These are phyloP conservation scores for Sceloporus undulatus DNA, from an alignment of 2,113 vertebrate species.

Conservation along the genomic window DNA sequence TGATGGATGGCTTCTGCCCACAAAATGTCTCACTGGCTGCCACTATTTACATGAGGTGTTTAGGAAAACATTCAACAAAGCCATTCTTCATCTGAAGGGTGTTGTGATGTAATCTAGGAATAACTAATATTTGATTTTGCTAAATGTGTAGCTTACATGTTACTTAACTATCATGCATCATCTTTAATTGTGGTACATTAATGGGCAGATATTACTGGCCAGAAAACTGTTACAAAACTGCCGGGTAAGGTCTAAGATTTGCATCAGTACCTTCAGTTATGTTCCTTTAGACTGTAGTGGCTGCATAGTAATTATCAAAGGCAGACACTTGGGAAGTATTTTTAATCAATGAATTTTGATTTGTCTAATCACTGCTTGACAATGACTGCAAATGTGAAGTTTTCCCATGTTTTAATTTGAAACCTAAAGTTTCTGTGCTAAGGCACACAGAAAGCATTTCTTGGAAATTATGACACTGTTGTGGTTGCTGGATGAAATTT, in stretches of 20 bases:
- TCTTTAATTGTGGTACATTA: neutral
- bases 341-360: constrained; percentile 78
- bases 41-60: neutral
- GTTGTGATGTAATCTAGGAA: neutral
- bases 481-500: constrained; percentile 54
- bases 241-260: neutral
- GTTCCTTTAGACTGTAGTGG: constrained; percentile 33
- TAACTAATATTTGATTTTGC: constrained; percentile 46
- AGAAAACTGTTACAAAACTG: neutral
- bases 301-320: constrained; percentile 67
- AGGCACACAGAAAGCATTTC: constrained; percentile 63
- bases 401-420: constrained; percentile 69
- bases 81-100: neutral
- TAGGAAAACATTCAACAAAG: constrained; percentile 7
- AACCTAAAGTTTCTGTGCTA: constrained; percentile 71
- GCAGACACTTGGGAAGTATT: constrained; percentile 61
- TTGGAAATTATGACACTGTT: constrained; percentile 64
- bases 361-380: constrained; percentile 71
- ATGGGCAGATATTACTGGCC: neutral
- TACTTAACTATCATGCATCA: neutral
- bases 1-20: neutral
- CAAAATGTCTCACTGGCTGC: neutral
- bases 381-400: constrained; percentile 69
- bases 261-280: constrained; percentile 38
- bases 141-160: neutral